Evolutionary conservation across 2,113 vertebrate genomes (phyloP).

Genomic region (Gallinago undulata): DNA sequence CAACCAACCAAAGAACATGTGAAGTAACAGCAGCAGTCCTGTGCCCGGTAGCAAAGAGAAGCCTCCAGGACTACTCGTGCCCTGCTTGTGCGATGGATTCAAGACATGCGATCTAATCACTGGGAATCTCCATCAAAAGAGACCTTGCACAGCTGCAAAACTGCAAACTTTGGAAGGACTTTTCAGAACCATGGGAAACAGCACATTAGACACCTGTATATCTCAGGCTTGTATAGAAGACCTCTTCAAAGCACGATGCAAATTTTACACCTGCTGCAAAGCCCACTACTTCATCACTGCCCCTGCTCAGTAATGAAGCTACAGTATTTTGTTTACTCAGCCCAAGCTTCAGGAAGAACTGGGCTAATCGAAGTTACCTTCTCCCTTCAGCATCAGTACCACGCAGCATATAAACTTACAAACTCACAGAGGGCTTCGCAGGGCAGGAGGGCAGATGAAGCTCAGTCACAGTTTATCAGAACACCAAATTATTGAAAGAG

Average conservation of each 20-base stretch:
- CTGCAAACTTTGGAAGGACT: neutral
- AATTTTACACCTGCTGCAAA: neutral
- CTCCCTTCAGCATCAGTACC: neutral
- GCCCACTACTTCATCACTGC: neutral
- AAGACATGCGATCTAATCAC: neutral
- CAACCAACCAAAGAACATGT: neutral
- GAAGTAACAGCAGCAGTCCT: neutral
- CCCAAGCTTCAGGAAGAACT: neutral
- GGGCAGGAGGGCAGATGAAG: neutral
- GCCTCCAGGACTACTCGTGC: neutral
- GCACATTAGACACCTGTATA: neutral
- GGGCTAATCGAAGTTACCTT: neutral
- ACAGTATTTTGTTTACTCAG: neutral
- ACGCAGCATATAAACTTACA: neutral
- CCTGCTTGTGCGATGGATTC: neutral
- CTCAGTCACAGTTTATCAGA: neutral
- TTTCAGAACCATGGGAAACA: neutral
- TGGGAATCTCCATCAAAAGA: neutral
- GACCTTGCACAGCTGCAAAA: neutral
- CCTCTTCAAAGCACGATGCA: neutral
- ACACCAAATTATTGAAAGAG: neutral
- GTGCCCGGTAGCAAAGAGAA: neutral
- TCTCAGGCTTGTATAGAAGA: neutral
- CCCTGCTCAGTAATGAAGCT: neutral
- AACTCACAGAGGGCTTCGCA: neutral